Base-by-base conservation (phyloP, 2,888 invertebrate genomes). In the Protophormia terraenovae region DNA sequence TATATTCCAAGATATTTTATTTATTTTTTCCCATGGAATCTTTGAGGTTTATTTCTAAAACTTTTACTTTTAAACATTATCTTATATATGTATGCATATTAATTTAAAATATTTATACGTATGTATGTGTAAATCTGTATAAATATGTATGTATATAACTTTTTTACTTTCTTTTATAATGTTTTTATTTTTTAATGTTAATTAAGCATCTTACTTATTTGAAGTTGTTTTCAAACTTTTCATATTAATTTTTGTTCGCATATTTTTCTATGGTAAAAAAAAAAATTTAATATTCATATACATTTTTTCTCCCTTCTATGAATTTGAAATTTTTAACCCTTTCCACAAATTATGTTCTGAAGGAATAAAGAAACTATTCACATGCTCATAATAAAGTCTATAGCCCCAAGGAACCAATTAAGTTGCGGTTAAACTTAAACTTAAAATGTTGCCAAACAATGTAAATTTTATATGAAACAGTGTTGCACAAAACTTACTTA, bases 401-500 rank as follows among this genome's bases (percentile, higher is more conserved):
- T 66, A 64, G 82, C 85, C 85, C 71, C 85, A 75, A 82, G 85
- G 82, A 78, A 82, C 64, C 85, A 85, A 85, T 85, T 82, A 85
- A 71, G 75, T 73, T 85, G 85, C 71, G 85, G 81, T 82, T 85
- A 82, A 85, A 79, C 75, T 77, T 83, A 71, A 79, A 79, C 78
- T 80, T 82, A 64, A 62, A 78, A 78, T 69, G 73, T 50, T 81
- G 35, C n/a, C 35, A 29, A 72, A 58, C 72, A 78, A 79, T 62
- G 45, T 35, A 71, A 58, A 50, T 72, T 71, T 35, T 64, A 45
- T 67, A 45, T 66, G 38, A 64, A 58, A 67, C 41, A 64, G 64
- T 58, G 41, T 19, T 78, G 58, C 16, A 71, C 10, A 62, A 32
- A 69, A 71, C 58, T 38, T n/a, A n/a, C n/a, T n/a, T n/a, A n/a